These are phyloP conservation scores for Battus philenor DNA, from an alignment of 1,140 invertebrate genomes.

Conservation along the genomic window DNA sequence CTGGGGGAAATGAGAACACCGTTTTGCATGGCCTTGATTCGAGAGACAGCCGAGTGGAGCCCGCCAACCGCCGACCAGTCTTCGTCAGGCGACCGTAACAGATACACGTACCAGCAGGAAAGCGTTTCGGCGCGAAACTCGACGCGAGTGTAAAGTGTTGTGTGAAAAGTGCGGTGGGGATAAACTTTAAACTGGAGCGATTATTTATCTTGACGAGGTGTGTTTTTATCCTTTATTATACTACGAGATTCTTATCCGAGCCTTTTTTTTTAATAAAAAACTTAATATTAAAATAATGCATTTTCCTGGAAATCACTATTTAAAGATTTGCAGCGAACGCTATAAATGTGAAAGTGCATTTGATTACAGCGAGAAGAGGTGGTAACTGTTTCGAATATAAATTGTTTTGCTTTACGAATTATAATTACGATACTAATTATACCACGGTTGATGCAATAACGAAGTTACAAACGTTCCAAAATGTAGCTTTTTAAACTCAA, in stretches of 20 bases:
- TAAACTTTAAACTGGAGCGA: constrained; percentile 60
- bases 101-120: constrained; percentile 28
- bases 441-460: no score
- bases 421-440: no score
- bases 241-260: constrained; percentile 1
- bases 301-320: background rate
- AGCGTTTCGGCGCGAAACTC: constrained; percentile 34
- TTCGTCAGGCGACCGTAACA: constrained; percentile 28
- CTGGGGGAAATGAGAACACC: constrained; percentile 68
- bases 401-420: background rate
- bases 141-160: constrained; percentile 47
- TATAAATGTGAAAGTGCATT: constrained; percentile 55
- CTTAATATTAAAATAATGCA: background rate
- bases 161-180: constrained; percentile 31
- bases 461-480: no score
- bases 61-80: constrained; percentile 39
- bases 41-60: constrained; percentile 28
- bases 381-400: constrained; percentile 18
- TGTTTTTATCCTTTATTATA: constrained; percentile 33
- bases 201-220: constrained; percentile 46
- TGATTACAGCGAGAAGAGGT: constrained; percentile 18
- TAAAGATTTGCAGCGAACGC: constrained; percentile 24
- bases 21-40: constrained; percentile 71
- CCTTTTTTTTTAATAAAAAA: constrained; percentile 16
- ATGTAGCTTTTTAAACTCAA: no score